Conservation (phyloP, 2,797 vertebrate species). For the Myioborus miniatus region DNA sequence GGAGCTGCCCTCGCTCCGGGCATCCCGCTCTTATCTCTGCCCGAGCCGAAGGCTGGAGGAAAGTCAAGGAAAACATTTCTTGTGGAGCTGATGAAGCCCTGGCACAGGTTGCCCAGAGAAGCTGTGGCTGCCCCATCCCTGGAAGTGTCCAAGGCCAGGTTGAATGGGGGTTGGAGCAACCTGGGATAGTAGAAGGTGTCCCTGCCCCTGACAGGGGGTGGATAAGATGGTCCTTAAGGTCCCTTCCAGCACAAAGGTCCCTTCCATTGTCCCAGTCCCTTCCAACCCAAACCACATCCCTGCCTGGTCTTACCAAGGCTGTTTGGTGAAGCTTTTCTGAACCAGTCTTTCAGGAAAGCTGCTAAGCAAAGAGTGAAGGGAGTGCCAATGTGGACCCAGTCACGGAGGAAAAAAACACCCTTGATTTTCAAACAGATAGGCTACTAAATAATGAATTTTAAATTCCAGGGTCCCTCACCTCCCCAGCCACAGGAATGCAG, state of each 20-base stretch:
- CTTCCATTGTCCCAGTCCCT: not conserved
- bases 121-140: not conserved
- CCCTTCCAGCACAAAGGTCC: not conserved
- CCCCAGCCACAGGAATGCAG: too few relatives aligned
- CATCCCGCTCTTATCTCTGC: accelerated
- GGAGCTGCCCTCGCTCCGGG: not conserved
- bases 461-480: accelerated
- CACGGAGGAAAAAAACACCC: accelerated
- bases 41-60: not conserved
- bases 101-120: not conserved
- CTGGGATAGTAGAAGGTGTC: accelerated
- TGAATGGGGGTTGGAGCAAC: not conserved
- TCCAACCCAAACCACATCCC: too few relatives aligned
- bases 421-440: accelerated
- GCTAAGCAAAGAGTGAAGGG: not conserved
- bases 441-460: accelerated
- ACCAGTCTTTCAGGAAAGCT: accelerated
- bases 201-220: not conserved
- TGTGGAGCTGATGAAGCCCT: accelerated
- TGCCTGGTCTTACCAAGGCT: not conserved
- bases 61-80: too few relatives aligned
- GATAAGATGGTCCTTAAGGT: not conserved
- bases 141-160: accelerated
- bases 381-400: accelerated
- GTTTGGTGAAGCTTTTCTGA: too few relatives aligned